Evolutionary conservation across 2,797 vertebrate species (phyloP).

Genomic region (Percopsis omiscomaycus): DNA sequence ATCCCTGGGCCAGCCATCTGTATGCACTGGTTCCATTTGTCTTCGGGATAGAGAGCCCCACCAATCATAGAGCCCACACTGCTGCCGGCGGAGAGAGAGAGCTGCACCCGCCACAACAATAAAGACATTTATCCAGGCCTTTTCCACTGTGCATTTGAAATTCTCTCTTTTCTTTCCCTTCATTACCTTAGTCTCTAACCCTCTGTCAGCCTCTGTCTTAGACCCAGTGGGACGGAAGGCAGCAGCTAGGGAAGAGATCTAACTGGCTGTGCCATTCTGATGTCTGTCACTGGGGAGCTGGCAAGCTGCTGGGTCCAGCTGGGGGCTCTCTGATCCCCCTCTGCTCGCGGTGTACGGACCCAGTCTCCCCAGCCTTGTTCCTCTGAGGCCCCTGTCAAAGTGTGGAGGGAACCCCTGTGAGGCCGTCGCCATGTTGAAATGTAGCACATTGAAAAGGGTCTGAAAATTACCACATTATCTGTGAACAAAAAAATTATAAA

Average conservation of each 20-base stretch:
- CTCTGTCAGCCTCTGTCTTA: constrained; percentile 16
- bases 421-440: not conserved
- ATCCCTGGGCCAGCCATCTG: constrained; percentile 51
- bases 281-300: constrained; percentile 46
- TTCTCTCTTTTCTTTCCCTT: constrained; percentile 26
- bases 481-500: not conserved
- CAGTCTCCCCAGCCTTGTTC: constrained; percentile 5
- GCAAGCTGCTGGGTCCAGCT: constrained; percentile 50
- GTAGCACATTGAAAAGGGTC: not conserved
- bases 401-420: constrained; percentile 17
- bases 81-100: constrained; percentile 24
- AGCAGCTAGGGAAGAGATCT: constrained; percentile 35
- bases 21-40: constrained; percentile 37
- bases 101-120: constrained; percentile 30
- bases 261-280: constrained; percentile 48
- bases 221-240: constrained; percentile 36
- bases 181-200: constrained; percentile 7
- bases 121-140: constrained; percentile 44
- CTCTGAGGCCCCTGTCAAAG: constrained; percentile 27
- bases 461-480: not conserved
- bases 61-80: constrained; percentile 40
- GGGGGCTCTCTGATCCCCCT: constrained; percentile 46
- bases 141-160: constrained; percentile 37
- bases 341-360: constrained; percentile 27
- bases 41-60: constrained; percentile 18